Conservation (phyloP, 2,888 invertebrate genomes). For the Thumatha senex region DNA sequence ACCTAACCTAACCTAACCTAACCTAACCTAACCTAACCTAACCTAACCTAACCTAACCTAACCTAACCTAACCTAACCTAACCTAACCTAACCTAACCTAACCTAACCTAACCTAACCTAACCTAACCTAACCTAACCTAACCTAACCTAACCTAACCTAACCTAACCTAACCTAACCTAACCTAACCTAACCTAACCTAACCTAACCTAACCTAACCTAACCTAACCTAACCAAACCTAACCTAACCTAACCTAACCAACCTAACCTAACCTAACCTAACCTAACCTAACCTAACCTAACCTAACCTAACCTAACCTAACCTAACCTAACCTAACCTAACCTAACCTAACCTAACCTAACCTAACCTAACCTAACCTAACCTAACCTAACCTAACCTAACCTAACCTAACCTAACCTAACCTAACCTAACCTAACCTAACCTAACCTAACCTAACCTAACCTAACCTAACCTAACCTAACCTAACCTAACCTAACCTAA, state of each 20-base stretch:
- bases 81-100: conserved; percentile 12
- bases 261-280: conserved; percentile 16
- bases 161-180: conserved; percentile 9
- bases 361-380: conserved; percentile 16
- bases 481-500: conserved; percentile 22
- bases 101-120: conserved; percentile 14
- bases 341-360: conserved; percentile 16
- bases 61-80: conserved; percentile 30
- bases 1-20: conserved; percentile 25
- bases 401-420: conserved; percentile 16
- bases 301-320: conserved; percentile 16
- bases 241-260: too few relatives aligned
- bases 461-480: conserved; percentile 18
- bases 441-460: conserved; percentile 19
- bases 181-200: conserved; percentile 17
- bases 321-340: conserved; percentile 16
- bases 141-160: conserved; percentile 10
- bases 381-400: conserved; percentile 17
- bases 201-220: conserved; percentile 16
- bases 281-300: conserved; percentile 15
- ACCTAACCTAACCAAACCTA: conserved; percentile 16
- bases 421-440: conserved; percentile 18
- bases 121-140: conserved; percentile 10
- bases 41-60: conserved; percentile 26
- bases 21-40: conserved; percentile 25